Base-by-base conservation (phyloP, 2,888 invertebrate genomes). In the Herminia tarsipennalis region DNA sequence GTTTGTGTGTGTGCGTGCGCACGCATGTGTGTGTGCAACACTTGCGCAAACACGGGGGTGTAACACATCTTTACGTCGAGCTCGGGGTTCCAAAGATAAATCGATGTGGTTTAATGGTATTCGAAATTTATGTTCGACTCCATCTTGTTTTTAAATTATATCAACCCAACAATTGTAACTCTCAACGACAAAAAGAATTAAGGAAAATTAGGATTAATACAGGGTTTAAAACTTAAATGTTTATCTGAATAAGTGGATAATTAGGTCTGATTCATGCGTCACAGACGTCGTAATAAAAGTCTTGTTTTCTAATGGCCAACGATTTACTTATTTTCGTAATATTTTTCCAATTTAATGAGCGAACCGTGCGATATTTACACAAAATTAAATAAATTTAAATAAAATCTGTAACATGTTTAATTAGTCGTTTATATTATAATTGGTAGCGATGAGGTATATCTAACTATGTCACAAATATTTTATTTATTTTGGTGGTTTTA, bases 1-100 rank as follows among this genome's bases (percentile, higher is more conserved):
- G 17, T 16, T 79, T 72, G 71, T 16, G 16, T 32, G 25, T 35
- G 32, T 28, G 34, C 3, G 3, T 25, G 33, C 27, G 29, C 21
- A 12, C 34, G 56, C 40, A 36, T 57, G 69, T 65, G 74, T 64
- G 72, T 40, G 73, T 34, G 58, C 52, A 57, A 71, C 84, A 83
- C 83, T 88, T 87, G 86, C 87, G 86, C 87, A 87, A 88, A 86
- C 84, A 77, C 70, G 66, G 74, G 76, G 78, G 74, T 78, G 76
- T 76, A 76, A 38, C 28, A 70, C 57, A 52, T 54, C 50, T 64
- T 63, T 49, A 56, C 51, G 27, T 39, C 37, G 44, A 29, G 29
- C 35, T 45, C 17, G 47, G 57, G 66, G 65, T 61, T 61, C 57
- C 47, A 64, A 61, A 66, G 86, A 85, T 86, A 84, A 82, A 83